Base-by-base conservation (phyloP, 1,140 invertebrate genomes). In the Neotoxoptera formosana region DNA sequence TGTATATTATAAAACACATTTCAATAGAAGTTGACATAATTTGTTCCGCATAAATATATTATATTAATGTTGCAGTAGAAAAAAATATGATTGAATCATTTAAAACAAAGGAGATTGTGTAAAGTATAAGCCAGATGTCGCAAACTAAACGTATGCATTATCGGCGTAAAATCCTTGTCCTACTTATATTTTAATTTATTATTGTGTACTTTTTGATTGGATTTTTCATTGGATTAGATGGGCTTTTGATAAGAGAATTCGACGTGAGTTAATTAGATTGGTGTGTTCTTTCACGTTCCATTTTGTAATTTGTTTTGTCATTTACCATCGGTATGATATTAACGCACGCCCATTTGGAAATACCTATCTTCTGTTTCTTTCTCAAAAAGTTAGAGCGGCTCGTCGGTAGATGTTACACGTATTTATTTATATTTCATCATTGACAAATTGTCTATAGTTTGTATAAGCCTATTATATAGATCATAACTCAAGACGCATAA, bases 101-200 rank as follows among this genome's bases (percentile, higher is more conserved):
- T 86, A 86, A 86, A 86, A 47, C 84, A 86, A 86, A 86, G 23
- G 84, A 47, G 84, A 86, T 86, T 86, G 84, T 86, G 84, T 86
- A 30, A 47, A 86, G 25, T 45, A 86, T 45, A 30, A 47, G 47
- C 25, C 84, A 86, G 41, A 48, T 86, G 84, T 47, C 30, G 84
- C 21, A 86, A 86, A 86, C 41, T 86, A 86, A 86, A 86, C 30
- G 7, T 47, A 86, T 86, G 25, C 41, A 86, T 86, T 47, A 86
- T 86, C 6, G 47, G 84, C 41, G 41, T 86, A 86, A 86, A 48
- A 86, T 86, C 84, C 84, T 86, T 86, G 84, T 86, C 84, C 84
- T 86, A 86, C 41, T 30, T 86, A 86, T 86, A 47, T 47, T 86
- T 86, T 86, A 86, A 47, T 86, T 47, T 86, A 47, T 47, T 86